Base-by-base conservation (phyloP, 2,888 invertebrate species). In the Epinotia brunnichana region DNA sequence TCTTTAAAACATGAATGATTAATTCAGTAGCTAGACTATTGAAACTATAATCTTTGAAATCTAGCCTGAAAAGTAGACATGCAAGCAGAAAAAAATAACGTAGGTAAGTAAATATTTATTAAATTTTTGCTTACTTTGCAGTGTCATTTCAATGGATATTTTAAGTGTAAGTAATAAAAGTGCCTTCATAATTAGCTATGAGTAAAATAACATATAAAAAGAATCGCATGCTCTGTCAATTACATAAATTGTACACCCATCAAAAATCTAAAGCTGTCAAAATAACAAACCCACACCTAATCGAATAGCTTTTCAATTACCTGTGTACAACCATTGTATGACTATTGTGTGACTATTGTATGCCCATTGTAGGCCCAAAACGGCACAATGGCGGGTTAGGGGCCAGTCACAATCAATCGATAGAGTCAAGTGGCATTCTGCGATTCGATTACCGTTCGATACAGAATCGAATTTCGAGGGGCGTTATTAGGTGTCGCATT, bases 351-450 rank as follows among this genome's bases (percentile, higher is more conserved):
- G 44, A 15, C 67, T 24, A 62, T 69, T 73, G 57, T 73, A 62
- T 11, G 44, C 10, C 61, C 68, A 61, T 67, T 62, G 51, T 48
- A 66, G 64, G 39, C 70, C 51, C 59, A 59, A 57, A 44, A 44
- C 57, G 21, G 74, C 78, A 85, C 85, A 85, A 86, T 83, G 78
- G 79, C 79, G 77, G 82, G 83, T 80, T 80, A 81, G 81, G 83
- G 80, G 73, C 24, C 21, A 48, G 44, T 64, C 48, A 69, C 81
- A 77, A 80, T 74, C 73, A 78, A 82, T 83, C 85, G 84, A 85
- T 82, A 75, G 84, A 88, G 89, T 90, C 90, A 90, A 90, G 90
- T 90, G 89, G 85, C 77, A 79, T 76, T 71, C 76, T 86, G 85
- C 82, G 78, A 82, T 77, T 76, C 80, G 80, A 85, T 85, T 85